Conservation (phyloP, 2,797 vertebrate species). For the Sebastiscus albofasciatus region DNA sequence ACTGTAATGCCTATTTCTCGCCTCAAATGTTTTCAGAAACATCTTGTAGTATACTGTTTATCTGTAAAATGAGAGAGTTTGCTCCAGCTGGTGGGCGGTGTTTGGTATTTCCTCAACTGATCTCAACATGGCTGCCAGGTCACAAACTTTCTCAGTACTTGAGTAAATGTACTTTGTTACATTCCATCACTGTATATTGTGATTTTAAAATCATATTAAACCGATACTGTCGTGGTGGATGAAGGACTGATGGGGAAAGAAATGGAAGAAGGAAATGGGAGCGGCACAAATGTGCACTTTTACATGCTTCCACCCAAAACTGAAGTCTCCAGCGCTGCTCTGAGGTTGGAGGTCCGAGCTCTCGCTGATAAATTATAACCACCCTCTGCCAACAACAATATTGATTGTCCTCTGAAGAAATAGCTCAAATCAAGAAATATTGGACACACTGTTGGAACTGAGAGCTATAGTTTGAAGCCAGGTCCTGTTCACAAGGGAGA, state of each 20-base stretch:
- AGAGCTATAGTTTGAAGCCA: slow-evolving; percentile 54
- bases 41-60: no score
- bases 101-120: no score
- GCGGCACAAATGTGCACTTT: slow-evolving; percentile 44
- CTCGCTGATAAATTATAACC: slow-evolving; percentile 74
- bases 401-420: slow-evolving; percentile 75
- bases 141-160: no score
- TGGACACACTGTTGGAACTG: slow-evolving; percentile 68
- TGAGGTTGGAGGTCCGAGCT: slow-evolving; percentile 59
- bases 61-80: no score
- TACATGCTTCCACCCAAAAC: slow-evolving; percentile 54
- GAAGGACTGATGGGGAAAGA: background rate
- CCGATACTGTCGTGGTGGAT: background rate
- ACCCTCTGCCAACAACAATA: slow-evolving; percentile 79
- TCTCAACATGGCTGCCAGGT: no score
- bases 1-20: no score
- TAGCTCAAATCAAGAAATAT: slow-evolving; percentile 76
- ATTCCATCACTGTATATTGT: background rate
- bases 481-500: slow-evolving; percentile 65
- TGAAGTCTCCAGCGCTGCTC: slow-evolving; percentile 23
- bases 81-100: fast-evolving
- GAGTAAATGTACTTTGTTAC: no score
- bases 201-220: slow-evolving; percentile 13
- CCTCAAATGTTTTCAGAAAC: no score
- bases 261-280: slow-evolving; percentile 24